These are phyloP conservation scores for Cossypha polioptera DNA, from an alignment of 2,797 vertebrate species.

Conservation along the genomic window DNA sequence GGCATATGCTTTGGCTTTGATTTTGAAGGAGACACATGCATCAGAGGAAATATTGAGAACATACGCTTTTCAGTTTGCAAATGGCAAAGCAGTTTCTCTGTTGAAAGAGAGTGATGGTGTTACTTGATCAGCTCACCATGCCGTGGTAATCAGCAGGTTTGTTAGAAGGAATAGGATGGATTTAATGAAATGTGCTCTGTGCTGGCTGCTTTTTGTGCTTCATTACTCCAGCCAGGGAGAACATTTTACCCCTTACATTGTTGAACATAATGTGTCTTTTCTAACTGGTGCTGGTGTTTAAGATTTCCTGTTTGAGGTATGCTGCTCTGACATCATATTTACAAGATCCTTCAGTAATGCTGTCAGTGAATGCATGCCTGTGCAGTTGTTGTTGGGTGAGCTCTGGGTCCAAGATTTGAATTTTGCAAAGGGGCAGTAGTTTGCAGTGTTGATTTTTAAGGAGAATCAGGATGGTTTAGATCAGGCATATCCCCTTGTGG, in stretches of 20 bases:
- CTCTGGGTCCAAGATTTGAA: neutral
- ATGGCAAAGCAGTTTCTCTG: slow-evolving; percentile 39
- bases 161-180: neutral
- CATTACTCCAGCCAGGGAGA: neutral
- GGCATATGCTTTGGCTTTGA: slow-evolving; percentile 30
- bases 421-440: neutral
- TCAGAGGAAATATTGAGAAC: slow-evolving; percentile 69
- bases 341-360: neutral
- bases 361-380: neutral
- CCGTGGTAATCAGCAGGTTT: slow-evolving; percentile 9
- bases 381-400: neutral
- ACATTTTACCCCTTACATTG: neutral
- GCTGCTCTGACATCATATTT: neutral
- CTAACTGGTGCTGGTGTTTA: neutral
- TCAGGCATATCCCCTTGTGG: neutral
- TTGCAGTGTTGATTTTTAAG: neutral
- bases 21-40: slow-evolving; percentile 65
- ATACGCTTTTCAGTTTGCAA: slow-evolving; percentile 60
- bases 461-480: neutral
- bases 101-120: slow-evolving; percentile 54
- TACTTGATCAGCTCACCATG: slow-evolving; percentile 34
- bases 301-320: slow-evolving; percentile 50
- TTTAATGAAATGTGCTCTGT: neutral
- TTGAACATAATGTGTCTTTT: neutral
- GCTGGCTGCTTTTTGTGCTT: neutral